Evolutionary conservation across 2,888 invertebrate species (phyloP), one percentile per base, ranked within the genome.

Genomic region (Mythimna ferrago): DNA sequence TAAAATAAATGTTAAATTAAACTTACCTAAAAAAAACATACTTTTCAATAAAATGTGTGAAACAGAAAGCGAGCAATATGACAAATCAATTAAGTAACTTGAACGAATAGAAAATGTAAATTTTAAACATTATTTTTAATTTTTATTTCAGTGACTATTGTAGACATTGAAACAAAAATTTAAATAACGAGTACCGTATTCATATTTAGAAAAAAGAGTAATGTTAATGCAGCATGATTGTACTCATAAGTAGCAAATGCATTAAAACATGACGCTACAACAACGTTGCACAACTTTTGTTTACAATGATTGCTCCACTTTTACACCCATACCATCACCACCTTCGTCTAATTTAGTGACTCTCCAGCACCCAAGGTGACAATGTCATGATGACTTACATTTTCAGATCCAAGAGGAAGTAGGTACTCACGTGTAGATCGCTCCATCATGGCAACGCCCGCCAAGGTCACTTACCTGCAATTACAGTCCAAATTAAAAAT

Each of bases 391-490:
- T 60, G 54, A 84, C 76, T 74, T 77, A 73, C 69, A 62, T 68
- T 80, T 72, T 73, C 65, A 64, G n/a, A 62, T 58, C 66, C 51
- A 72, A 64, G 74, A 80, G 86, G 85, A 87, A 86, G 76, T 84
- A 54, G 6, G 7, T 77, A 90, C 90, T 89, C 85, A 89, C 91
- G 86, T 83, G 83, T 58, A 83, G 80, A 77, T 73, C 74, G 63
- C 81, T 86, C 80, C 85, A 85, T 83, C 84, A 84, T 87, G 80
- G 76, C 85, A 84, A 85, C 81, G 78, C 81, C 74, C 76, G 83
- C 83, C 92, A 92, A 92, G 90, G 90, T 86, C 88, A 93, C 94
- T 95, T 95, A 95, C 94, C 94, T 95, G 94, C 78, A 94, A 94
- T 86, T 88, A 81, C 51, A 84, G 65, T 62, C 62, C 89, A 90